Evolutionary conservation across 2,113 vertebrate genomes (phyloP), one percentile per base, ranked within the genome.

Genomic region (Phrynosoma platyrhinos): DNA sequence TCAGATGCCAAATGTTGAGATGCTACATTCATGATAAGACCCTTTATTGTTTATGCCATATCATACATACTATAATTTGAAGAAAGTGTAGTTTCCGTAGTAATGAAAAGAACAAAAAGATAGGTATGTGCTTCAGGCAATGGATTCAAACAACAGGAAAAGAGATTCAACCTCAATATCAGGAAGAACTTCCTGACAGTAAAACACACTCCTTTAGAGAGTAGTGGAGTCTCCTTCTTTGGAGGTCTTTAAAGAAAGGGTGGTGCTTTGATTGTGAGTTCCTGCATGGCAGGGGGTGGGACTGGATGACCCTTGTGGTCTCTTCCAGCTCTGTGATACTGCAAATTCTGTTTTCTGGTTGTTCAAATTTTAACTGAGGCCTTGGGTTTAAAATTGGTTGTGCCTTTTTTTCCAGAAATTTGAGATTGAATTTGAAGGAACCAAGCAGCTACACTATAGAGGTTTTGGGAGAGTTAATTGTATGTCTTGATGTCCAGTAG

Each of bases 401-500:
- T n/a, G 52, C n/a, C 9, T 81, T 81, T 81, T 81, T 79, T 30
- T 30, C 25, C 13, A 27, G 23, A 5, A 16, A 16, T 36, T 72
- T 36, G 71, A 36, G 68, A 12, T 12, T 23, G 25, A 10, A 71
- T 30, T 71, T 71, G 32, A 81, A 81, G 32, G 58, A 62, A 40
- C 2, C 13, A 47, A 85, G 2, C 66, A 27, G 9, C 64, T n/a
- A 71, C 32, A 69, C 1, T 53, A 32, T 20, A 69, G 71, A 25
- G 18, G 52, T 21, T 40, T 13, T 13, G 20, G 79, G 52, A 13
- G 1, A 62, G 52, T 71, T 55, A 86, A 71, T 55, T 80, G 16
- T 79, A 71, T 47, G 9, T 18, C 68, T 55, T 55, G 40, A 80
- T 87, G 66, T 79, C 77, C 77, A 87, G 77, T 80, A 87, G 77